phyloP scores from a whole-genome alignment of 92 coral and sea anemone genomes.

The Zoanthus gigantus region DNA sequence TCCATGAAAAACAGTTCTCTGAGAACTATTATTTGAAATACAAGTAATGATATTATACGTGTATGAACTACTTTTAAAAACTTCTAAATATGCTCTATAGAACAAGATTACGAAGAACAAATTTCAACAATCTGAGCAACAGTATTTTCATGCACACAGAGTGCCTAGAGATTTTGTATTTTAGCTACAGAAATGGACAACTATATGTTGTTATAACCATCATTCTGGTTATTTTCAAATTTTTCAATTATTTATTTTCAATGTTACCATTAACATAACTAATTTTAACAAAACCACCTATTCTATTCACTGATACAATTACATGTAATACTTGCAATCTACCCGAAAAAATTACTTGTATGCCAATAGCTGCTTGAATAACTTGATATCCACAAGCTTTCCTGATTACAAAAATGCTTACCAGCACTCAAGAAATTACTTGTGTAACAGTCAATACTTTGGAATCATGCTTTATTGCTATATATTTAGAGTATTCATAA shows the following conservation, averaged over 20 bases:
- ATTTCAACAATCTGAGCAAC: slow-evolving; percentile 7
- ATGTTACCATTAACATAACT: background rate
- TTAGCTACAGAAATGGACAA: background rate
- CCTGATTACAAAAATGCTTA: background rate
- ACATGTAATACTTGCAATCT: background rate
- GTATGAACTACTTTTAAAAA: background rate
- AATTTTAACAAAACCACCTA: background rate
- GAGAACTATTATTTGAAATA: slow-evolving; percentile 2
- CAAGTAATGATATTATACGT: background rate
- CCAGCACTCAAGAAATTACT: background rate
- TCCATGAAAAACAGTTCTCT: slow-evolving; percentile 12
- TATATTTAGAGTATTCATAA: slow-evolving; percentile 1
- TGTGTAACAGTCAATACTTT: background rate
- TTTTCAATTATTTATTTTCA: no score
- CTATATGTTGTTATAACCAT: background rate
- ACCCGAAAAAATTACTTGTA: background rate
- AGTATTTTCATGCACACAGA: slow-evolving; percentile 11
- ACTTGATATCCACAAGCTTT: slow-evolving; percentile 4
- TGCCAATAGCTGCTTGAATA: background rate
- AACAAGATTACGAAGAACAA: no score
- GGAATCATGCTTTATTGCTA: slow-evolving; percentile 1
- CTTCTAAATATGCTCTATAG: no score
- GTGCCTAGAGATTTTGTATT: slow-evolving; percentile 3
- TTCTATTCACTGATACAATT: background rate
- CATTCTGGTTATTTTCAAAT: background rate